A percentile compares a stretch with the other conserved stretches of the same genome.
phyloP scores from a whole-genome alignment of 2,888 invertebrate genomes.

The Xestia ashworthii region DNA sequence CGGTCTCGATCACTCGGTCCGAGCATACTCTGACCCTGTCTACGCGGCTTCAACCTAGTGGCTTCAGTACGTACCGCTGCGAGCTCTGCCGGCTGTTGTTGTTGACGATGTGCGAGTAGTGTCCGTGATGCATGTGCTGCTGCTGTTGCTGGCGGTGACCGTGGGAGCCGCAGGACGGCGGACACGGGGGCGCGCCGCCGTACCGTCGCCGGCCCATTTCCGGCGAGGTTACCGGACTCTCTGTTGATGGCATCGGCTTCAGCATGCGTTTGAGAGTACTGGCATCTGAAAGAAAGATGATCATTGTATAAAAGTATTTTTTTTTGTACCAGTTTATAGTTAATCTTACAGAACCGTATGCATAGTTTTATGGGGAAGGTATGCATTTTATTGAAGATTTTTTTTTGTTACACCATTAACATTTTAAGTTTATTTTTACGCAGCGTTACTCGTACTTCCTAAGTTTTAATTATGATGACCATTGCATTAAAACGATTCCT shows the following conservation, averaged over 20 bases:
- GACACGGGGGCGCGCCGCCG: conserved; percentile 89
- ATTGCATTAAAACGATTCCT: not conserved
- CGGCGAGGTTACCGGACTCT: conserved; percentile 97
- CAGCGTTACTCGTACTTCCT: not conserved
- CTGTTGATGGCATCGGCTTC: conserved; percentile 97
- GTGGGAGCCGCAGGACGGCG: conserved; percentile 92
- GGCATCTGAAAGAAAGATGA: conserved; percentile 89
- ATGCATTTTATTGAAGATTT: not conserved
- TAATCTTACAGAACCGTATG: not conserved
- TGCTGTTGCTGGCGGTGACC: conserved; percentile 86
- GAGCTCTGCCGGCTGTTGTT: conserved; percentile 93
- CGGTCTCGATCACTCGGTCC: too few relatives aligned
- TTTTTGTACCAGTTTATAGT: not conserved
- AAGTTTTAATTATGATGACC: not conserved
- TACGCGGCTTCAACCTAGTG: not conserved
- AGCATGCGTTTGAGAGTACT: conserved; percentile 98
- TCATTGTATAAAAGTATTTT: not conserved
- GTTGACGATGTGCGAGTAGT: conserved; percentile 87
- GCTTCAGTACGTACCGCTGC: conserved; percentile 90
- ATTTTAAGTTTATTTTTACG: not conserved
- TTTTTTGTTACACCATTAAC: not conserved
- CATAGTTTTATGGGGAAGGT: not conserved
- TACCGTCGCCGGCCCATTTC: conserved; percentile 96
- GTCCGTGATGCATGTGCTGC: conserved; percentile 89
- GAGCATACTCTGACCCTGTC: too few relatives aligned